Evolutionary conservation across 2,113 vertebrate species (phyloP).

Genomic region (Anthoscopus minutus): DNA sequence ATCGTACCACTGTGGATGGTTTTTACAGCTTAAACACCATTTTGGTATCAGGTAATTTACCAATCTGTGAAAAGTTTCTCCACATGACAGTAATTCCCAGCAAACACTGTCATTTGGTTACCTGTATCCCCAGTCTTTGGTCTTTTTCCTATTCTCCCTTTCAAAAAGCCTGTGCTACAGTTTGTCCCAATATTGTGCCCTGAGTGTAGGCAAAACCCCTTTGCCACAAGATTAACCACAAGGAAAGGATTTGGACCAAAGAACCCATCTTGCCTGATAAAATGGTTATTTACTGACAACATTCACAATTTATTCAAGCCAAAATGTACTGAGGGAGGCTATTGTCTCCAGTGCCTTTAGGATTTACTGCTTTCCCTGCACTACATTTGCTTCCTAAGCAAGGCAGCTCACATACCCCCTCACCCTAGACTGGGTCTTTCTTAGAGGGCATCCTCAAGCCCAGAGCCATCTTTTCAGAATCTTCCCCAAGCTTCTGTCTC

Average conservation of each 20-base stretch:
- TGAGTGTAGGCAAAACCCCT: background rate
- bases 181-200: background rate
- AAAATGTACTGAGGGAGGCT: rapidly evolving
- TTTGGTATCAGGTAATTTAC: constrained; percentile 24
- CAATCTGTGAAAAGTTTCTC: background rate
- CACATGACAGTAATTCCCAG: background rate
- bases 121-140: background rate
- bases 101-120: background rate
- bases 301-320: background rate
- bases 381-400: background rate
- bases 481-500: background rate
- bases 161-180: background rate
- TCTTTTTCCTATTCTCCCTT: background rate
- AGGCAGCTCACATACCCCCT: background rate
- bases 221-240: background rate
- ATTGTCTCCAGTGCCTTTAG: background rate
- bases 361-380: background rate
- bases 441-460: background rate
- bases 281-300: background rate
- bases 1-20: background rate
- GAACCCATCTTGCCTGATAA: background rate
- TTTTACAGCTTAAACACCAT: constrained; percentile 25
- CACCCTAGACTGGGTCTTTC: background rate
- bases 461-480: background rate
- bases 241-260: background rate